Base-by-base conservation (phyloP, 2,797 vertebrate genomes). In the Sebastes variabilis region DNA sequence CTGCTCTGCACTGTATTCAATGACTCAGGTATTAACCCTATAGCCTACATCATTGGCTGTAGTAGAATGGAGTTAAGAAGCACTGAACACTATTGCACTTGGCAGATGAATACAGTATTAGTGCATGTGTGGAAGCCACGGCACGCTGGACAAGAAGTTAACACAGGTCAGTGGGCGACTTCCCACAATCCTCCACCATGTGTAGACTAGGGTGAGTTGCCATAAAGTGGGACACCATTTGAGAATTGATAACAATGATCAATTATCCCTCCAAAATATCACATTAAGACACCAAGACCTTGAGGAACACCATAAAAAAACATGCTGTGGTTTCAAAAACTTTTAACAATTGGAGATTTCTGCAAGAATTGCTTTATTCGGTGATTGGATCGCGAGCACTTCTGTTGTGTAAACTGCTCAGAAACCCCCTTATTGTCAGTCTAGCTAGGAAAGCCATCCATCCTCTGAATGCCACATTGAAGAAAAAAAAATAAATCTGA, bases 211-310 rank as follows among this genome's bases (percentile, higher is more conserved):
- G 38, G 38, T 42, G 38, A 42, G 38, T 42, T 42, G 38, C 38
- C 36, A 0, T 36, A 36, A 36, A 36, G 11, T 36, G 34, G 34
- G 34, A 36, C 34, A 5, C 34, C 34, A 12, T 0, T 0, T 36
- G 34, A 12, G 34, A 36, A 36, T 36, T 36, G 34, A 12, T 36
- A 5, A 36, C 0, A 36, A 4, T 36, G 4, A 36, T 12, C 34
- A 36, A 36, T 36, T 0, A 12, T 36, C 34, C 34, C 11, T 36
- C 1, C 34, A 36, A 0, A 0, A 36, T 12, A 36, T 0, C 34
- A 36, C 34, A 36, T 36, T 12, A 12, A 36, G 34, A 36, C 34
- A 36, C 34, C 11, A 36, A 36, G 34, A 36, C 34, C 34, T 36
- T 36, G 34, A 36, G 34, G 34, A 36, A 36, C 34, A 36, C 34